phyloP scores from a whole-genome alignment of 1,140 invertebrate species.

The Ectropis grisescens region DNA sequence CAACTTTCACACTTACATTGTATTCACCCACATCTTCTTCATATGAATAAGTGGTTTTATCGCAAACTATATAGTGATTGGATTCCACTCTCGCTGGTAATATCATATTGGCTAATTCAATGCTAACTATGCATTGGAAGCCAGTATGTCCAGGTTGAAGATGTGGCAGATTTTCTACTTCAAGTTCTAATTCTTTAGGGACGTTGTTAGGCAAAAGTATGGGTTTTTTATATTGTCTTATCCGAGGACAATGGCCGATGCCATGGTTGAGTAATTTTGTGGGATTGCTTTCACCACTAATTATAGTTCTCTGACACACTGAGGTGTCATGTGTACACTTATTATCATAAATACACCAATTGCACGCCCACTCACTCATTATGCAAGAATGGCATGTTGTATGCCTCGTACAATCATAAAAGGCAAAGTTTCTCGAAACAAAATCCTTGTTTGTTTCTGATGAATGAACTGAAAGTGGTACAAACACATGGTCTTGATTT shows the following conservation, averaged over 20 bases:
- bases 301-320: slow-evolving; percentile 84
- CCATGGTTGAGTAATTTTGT: slow-evolving; percentile 80
- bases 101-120: slow-evolving; percentile 90
- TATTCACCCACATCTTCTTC: slow-evolving; percentile 88
- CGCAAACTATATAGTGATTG: slow-evolving; percentile 88
- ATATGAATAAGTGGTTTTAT: slow-evolving; percentile 92
- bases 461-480: slow-evolving; percentile 92
- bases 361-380: slow-evolving; percentile 90
- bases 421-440: slow-evolving; percentile 93
- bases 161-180: slow-evolving; percentile 91
- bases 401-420: slow-evolving; percentile 94
- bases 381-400: slow-evolving; percentile 89
- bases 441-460: slow-evolving; percentile 97
- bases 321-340: slow-evolving; percentile 91
- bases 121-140: slow-evolving; percentile 92
- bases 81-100: slow-evolving; percentile 88
- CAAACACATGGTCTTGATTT: slow-evolving; percentile 89
- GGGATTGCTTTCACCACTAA: slow-evolving; percentile 87
- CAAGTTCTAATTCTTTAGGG: slow-evolving; percentile 87
- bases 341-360: slow-evolving; percentile 97
- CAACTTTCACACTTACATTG: slow-evolving; percentile 88
- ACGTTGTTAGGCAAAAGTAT: slow-evolving; percentile 91
- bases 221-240: slow-evolving; percentile 74
- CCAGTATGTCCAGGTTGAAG: slow-evolving; percentile 88
- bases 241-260: slow-evolving; percentile 84